Evolutionary conservation across 2,113 vertebrate genomes (phyloP).

Genomic region (Lipophrys pholis): DNA sequence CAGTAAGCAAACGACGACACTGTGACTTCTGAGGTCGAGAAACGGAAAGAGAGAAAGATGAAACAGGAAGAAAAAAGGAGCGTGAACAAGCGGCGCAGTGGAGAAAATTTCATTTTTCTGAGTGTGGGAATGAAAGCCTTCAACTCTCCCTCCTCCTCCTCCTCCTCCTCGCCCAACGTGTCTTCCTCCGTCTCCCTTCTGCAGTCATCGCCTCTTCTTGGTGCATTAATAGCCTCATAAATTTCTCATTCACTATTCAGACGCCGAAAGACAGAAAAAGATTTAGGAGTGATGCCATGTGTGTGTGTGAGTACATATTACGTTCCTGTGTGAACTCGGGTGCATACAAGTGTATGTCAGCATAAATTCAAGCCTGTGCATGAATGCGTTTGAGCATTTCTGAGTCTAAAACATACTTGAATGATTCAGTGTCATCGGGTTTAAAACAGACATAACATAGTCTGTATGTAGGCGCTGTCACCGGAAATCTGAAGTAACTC

Average conservation of each 20-base stretch:
- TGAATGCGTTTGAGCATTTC: constrained; percentile 9
- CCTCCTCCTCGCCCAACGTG: constrained; percentile 3
- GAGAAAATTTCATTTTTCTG: constrained; percentile 41
- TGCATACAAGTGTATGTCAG: constrained; percentile 1
- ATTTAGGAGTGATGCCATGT: constrained; percentile 38
- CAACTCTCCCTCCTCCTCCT: constrained; percentile 6
- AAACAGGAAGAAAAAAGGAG: not conserved
- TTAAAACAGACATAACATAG: too few species aligned
- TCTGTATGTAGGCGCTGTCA: too few species aligned
- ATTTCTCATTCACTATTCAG: constrained; percentile 58
- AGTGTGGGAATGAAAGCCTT: constrained; percentile 52
- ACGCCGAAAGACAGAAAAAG: constrained; percentile 43
- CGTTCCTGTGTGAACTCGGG: constrained; percentile 6
- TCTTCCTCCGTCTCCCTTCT: constrained; percentile 13
- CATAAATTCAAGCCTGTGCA: constrained; percentile 14
- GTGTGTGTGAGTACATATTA: constrained; percentile 1
- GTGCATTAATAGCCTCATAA: constrained; percentile 64
- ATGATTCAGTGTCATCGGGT: too few species aligned
- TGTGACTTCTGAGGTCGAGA: not conserved
- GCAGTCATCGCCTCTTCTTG: constrained; percentile 35
- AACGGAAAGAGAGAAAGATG: not conserved
- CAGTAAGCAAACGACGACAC: not conserved
- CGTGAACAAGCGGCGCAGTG: not conserved
- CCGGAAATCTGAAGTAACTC: too few species aligned
- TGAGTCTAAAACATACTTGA: not conserved